Conservation (phyloP, 2,113 vertebrate species). For the Empidonax alnorum region DNA sequence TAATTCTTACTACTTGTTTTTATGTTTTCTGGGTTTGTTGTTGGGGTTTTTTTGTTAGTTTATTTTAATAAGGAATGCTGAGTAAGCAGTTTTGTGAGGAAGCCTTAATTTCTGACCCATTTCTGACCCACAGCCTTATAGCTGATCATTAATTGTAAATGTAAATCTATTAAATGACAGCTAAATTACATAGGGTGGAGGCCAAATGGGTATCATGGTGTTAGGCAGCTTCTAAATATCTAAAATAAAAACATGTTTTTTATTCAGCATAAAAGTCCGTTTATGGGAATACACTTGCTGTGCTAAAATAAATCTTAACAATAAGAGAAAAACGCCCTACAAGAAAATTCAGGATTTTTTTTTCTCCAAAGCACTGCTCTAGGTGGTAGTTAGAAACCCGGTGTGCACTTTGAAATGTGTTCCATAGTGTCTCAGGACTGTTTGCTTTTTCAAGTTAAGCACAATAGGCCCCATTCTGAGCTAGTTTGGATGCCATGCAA, state of each 20-base stretch:
- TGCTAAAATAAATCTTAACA: constrained; percentile 29
- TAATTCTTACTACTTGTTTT: background rate
- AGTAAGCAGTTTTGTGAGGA: background rate
- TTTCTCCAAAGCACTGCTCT: background rate
- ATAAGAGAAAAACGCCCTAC: background rate
- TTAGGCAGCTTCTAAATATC: background rate
- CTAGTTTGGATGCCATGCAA: background rate
- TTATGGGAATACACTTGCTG: background rate
- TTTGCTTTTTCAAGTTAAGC: background rate
- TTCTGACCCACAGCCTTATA: background rate
- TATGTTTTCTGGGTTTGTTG: background rate
- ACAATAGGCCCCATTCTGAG: background rate
- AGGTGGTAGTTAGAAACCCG: background rate
- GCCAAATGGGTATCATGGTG: background rate
- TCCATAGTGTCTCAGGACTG: background rate
- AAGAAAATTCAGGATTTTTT: background rate
- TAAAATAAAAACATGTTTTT: background rate
- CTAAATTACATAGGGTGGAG: background rate
- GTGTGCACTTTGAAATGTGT: background rate
- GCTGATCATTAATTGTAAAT: constrained; percentile 46
- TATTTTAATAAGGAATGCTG: background rate
- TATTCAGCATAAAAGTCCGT: background rate
- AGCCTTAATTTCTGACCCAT: constrained; percentile 29
- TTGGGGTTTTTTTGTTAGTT: background rate
- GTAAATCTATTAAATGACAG: constrained; percentile 48